Conservation (phyloP, 2,797 vertebrate species). For the Spheniscus humboldti region DNA sequence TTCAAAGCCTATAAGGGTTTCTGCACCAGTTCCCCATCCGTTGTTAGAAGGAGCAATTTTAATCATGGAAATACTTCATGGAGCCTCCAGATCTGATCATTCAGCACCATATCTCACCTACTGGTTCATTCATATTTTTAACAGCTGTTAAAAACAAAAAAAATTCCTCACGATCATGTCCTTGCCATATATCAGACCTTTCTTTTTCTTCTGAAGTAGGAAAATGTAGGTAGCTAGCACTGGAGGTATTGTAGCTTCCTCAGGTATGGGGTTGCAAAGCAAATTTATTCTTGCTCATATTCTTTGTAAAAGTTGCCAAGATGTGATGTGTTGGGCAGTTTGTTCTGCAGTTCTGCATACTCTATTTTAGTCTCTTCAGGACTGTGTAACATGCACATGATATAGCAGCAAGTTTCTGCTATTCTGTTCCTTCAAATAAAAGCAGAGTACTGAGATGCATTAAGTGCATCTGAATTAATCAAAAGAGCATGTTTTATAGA, state of each 20-base stretch:
- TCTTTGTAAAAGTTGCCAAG: not conserved
- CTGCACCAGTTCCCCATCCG: rapidly evolving
- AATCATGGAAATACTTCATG: not conserved
- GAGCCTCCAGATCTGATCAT: not conserved
- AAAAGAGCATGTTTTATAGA: not conserved
- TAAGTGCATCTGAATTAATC: not conserved
- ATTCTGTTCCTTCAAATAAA: not conserved
- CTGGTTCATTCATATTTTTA: not conserved
- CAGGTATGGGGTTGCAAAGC: not conserved
- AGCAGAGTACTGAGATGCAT: not conserved
- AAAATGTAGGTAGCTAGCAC: not conserved
- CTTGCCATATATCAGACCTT: not conserved
- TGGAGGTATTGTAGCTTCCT: not conserved
- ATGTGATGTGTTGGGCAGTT: not conserved
- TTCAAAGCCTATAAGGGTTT: not conserved
- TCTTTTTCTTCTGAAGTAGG: not conserved
- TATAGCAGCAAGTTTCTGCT: not conserved
- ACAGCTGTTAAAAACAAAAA: not conserved
- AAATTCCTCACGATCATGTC: not conserved
- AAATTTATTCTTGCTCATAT: not conserved
- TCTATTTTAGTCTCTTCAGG: not conserved
- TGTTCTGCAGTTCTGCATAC: not conserved
- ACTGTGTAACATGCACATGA: not conserved
- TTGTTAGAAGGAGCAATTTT: not conserved
- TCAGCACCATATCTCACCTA: not conserved